phyloP scores from a whole-genome alignment of 2,797 vertebrate genomes.

The Miichthys miiuy region DNA sequence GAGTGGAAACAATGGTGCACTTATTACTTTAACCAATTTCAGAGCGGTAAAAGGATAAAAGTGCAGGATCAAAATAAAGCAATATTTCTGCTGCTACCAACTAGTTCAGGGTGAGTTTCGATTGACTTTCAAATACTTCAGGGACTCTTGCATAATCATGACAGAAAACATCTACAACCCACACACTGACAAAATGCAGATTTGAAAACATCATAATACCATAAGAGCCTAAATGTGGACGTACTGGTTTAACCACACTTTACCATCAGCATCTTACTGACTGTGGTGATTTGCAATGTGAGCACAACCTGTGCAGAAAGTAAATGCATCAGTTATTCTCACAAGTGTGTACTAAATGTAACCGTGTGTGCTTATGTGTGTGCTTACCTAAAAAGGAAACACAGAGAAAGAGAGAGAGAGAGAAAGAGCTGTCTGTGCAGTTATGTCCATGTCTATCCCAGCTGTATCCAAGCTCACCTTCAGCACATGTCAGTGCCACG shows the following conservation, averaged over 20 bases:
- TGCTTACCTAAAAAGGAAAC: neutral
- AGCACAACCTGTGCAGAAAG: constrained; percentile 1
- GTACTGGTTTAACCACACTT: constrained; percentile 23
- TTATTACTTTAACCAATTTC: neutral
- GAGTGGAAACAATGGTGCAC: neutral
- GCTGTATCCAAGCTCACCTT: constrained; percentile 33
- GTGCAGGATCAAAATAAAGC: neutral
- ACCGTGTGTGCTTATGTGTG: neutral
- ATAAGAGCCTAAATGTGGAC: neutral
- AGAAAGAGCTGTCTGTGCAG: neutral
- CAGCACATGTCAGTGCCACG: constrained; percentile 21
- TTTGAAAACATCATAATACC: constrained; percentile 15
- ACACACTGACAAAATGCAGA: constrained; percentile 15
- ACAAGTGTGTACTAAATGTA: neutral
- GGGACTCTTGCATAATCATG: constrained; percentile 11
- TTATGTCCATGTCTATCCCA: constrained; percentile 5
- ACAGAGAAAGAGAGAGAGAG: neutral
- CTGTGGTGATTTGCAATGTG: neutral
- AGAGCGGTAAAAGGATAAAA: neutral
- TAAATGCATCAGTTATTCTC: constrained; percentile 9
- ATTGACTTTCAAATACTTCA: neutral
- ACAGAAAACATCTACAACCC: constrained; percentile 18
- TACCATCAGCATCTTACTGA: neutral
- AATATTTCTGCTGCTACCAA: neutral
- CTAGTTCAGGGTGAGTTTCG: constrained; percentile 3